Base-by-base conservation (phyloP, 2,888 invertebrate genomes). In the Romanomermis culicivorax region DNA sequence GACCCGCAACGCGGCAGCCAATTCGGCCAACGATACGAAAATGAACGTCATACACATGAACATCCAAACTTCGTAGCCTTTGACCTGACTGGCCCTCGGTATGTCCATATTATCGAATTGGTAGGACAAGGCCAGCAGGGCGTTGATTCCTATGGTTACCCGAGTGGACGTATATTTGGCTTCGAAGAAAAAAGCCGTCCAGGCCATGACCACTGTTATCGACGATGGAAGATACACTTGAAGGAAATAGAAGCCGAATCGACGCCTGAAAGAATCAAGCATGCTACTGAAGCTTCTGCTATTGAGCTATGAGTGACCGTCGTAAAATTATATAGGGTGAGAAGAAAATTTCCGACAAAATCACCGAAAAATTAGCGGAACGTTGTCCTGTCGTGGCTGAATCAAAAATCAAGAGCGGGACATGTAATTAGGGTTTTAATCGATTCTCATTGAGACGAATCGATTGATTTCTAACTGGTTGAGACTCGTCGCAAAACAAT, bases 31-130 rank as follows among this genome's bases (percentile, higher is more conserved):
- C 2, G 54, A 49, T 14, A 29, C 17, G 25, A 48, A 54, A 7
- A 54, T 24, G 54, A 54, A 54, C 14, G 4, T 4, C 2, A 54
- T 54, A 25, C 54, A 54, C 2, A 14, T 14, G 7, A 54, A 17
- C 54, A 54, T 54, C 54, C 54, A 54, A 4, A 49, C 11, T n/a
- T 54, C 54, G 26, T 29, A 7, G 17, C 26, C 23, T 49, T 54
- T 54, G 2, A 54, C 2, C 17, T 49, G 29, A 48, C 43, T 48
- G 20, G 54, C 43, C 3, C 49, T 17, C 17, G 54, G 54, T 20
- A 54, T 20, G 4, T 54, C 7, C 7, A 25, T 29, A 27, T 20
- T 20, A 7, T 49, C 54, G 20, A 54, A 54, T 42, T 54, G 54
- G 24, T 29, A 54, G 43, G 48, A 49, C 23, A 54, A 23, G 4